A percentile compares a stretch with the other conserved stretches of the same genome.
Evolutionary conservation across 2,113 vertebrate species (phyloP).

Genomic region (Rhinopomastus cyanomelas): DNA sequence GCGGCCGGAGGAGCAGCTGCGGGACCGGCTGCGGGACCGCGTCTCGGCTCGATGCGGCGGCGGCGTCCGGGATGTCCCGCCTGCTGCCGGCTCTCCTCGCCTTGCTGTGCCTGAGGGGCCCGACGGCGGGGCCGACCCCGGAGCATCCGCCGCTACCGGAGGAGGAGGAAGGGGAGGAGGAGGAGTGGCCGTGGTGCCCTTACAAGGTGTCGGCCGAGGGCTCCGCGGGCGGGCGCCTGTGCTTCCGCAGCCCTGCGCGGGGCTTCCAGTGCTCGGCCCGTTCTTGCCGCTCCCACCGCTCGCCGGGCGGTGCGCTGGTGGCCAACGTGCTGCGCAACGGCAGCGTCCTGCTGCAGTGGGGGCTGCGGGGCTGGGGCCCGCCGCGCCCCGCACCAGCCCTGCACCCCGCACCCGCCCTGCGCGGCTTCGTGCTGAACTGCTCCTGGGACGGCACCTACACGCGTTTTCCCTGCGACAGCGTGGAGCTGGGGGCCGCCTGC

Average conservation of each 20-base stretch:
- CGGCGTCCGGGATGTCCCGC: constrained; percentile 27
- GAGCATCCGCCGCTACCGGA: background rate
- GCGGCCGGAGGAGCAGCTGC: constrained; percentile 33
- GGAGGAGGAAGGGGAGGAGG: background rate
- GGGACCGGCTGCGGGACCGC: background rate
- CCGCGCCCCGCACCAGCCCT: constrained; percentile 45
- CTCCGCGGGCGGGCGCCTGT: constrained; percentile 73
- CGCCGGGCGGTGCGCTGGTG: constrained; percentile 74
- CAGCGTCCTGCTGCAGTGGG: constrained; percentile 93
- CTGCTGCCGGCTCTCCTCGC: constrained; percentile 2
- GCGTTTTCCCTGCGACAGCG: constrained; percentile 89
- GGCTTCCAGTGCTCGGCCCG: constrained; percentile 79
- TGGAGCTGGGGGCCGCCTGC: constrained; percentile 86
- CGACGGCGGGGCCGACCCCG: too few relatives aligned
- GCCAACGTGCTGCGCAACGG: constrained; percentile 89
- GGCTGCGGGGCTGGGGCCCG: background rate
- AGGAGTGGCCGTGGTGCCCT: constrained; percentile 68
- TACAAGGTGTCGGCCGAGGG: constrained; percentile 75
- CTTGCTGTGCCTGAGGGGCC: background rate
- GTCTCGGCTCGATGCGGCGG: constrained; percentile 16
- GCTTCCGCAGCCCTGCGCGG: constrained; percentile 81
- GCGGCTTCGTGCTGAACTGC: constrained; percentile 88
- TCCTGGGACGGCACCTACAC: constrained; percentile 95
- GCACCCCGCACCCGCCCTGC: constrained; percentile 43
- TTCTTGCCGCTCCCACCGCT: constrained; percentile 76